These are phyloP conservation scores for Drosophila meridiana DNA, from an alignment of 2,888 invertebrate species.

Conservation along the genomic window DNA sequence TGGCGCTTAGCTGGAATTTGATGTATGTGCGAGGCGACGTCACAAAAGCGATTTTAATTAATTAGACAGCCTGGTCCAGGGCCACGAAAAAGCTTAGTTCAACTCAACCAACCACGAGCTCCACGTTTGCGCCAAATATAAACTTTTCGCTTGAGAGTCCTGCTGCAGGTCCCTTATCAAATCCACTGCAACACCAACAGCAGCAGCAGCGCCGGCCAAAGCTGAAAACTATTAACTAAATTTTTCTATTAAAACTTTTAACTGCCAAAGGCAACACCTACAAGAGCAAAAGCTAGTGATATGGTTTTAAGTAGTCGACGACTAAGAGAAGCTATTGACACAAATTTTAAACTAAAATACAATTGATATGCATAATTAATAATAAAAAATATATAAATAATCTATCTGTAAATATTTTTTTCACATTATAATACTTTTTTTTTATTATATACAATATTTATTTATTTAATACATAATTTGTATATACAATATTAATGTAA, in stretches of 20 bases:
- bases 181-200: conserved; percentile 55
- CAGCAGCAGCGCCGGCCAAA: conserved; percentile 29
- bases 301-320: not conserved
- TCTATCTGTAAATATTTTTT: no score
- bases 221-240: conserved; percentile 77
- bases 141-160: conserved; percentile 59
- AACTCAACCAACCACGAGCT: conserved; percentile 19
- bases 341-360: not conserved
- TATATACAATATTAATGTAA: no score
- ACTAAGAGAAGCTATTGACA: not conserved
- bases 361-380: no score
- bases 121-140: conserved; percentile 52
- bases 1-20: conserved; percentile 69
- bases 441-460: no score
- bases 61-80: conserved; percentile 51
- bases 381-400: no score
- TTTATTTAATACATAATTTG: no score
- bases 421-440: no score
- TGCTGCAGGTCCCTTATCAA: conserved; percentile 71
- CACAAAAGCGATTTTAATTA: conserved; percentile 76
- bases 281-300: conserved; percentile 7
- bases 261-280: conserved; percentile 37
- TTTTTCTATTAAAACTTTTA: conserved; percentile 79
- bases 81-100: conserved; percentile 19
- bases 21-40: conserved; percentile 60